A percentile compares a stretch with the other conserved stretches of the same genome.
Conservation (phyloP, 2,113 vertebrate genomes). For the Melospiza georgiana region DNA sequence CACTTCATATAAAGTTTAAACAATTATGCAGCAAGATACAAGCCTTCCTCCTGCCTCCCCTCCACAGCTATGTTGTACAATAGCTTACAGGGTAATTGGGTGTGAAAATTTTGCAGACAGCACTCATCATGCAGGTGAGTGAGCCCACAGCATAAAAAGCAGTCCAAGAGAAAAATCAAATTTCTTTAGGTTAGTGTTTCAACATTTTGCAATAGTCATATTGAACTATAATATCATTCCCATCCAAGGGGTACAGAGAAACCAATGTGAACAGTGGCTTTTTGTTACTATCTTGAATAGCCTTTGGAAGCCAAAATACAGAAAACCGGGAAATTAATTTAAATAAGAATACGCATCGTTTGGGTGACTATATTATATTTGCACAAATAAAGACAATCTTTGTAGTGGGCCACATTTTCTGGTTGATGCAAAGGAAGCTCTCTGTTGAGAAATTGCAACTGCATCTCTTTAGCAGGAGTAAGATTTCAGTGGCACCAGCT, state of each 20-base stretch:
- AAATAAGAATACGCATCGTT: conserved; percentile 8
- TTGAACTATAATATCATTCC: neutral
- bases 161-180: neutral
- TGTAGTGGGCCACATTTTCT: neutral
- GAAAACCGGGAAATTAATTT: neutral
- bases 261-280: neutral
- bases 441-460: neutral
- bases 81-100: neutral
- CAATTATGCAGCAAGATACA: neutral
- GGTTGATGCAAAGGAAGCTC: neutral
- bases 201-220: neutral
- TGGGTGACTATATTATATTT: neutral
- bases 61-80: neutral
- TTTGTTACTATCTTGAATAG: conserved; percentile 49
- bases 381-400: neutral
- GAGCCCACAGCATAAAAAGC: neutral
- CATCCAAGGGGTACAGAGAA: neutral
- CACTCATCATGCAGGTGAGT: neutral
- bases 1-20: neutral
- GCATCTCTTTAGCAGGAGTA: neutral
- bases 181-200: neutral
- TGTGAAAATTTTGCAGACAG: conserved; percentile 39
- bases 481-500: neutral
- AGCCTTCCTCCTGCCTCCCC: neutral
- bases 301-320: neutral